Evolutionary conservation across 2,888 invertebrate species (phyloP).

Genomic region (Ochropacha duplaris): DNA sequence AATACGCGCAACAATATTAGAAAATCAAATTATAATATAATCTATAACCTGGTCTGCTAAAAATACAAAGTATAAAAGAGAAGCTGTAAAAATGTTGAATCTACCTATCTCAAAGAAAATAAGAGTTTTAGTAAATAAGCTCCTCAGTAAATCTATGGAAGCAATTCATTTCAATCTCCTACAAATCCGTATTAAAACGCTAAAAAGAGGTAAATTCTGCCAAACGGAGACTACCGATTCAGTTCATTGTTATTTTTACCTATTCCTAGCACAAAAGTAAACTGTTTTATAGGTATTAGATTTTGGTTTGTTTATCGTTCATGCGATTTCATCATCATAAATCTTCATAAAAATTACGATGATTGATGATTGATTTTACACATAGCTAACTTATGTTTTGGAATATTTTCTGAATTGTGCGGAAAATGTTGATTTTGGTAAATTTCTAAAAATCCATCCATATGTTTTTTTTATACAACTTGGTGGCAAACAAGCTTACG

Average conservation of each 20-base stretch:
- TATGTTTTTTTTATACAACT: too few relatives aligned
- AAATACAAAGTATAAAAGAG: not conserved
- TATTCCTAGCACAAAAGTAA: too few relatives aligned
- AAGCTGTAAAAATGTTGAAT: not conserved
- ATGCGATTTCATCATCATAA: not conserved
- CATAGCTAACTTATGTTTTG: too few relatives aligned
- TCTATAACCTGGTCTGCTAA: too few relatives aligned
- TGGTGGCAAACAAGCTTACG: too few relatives aligned
- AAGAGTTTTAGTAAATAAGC: not conserved
- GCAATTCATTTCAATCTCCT: conserved; percentile 1
- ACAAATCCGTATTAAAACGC: not conserved
- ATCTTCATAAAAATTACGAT: not conserved
- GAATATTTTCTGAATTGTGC: too few relatives aligned
- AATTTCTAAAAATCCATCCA: too few relatives aligned
- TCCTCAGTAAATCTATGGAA: not conserved
- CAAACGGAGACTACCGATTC: not conserved
- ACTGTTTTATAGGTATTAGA: not conserved
- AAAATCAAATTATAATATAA: too few relatives aligned
- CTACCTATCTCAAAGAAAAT: not conserved
- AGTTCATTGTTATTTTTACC: not conserved
- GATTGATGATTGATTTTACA: too few relatives aligned
- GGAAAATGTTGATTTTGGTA: too few relatives aligned
- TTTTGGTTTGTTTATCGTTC: not conserved
- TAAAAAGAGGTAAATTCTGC: not conserved
- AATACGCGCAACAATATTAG: too few relatives aligned